phyloP scores from a whole-genome alignment of 92 coral and sea anemone species.

The Micromussa lordhowensis region DNA sequence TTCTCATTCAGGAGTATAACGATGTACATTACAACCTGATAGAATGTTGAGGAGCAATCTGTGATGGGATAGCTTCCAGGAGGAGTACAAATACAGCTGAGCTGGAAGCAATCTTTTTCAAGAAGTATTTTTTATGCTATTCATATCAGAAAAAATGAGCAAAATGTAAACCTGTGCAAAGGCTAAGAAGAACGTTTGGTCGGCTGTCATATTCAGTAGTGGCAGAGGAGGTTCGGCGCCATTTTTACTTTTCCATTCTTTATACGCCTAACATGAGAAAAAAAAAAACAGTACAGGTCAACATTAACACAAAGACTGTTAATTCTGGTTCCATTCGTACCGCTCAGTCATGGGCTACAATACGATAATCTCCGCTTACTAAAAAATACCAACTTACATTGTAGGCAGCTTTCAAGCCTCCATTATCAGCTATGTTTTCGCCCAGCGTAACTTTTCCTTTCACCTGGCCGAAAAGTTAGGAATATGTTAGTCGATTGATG shows the following conservation, averaged over 20 bases:
- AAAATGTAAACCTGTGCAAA: conserved; percentile 76
- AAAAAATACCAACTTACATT: too few relatives aligned
- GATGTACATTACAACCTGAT: too few relatives aligned
- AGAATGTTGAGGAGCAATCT: too few relatives aligned
- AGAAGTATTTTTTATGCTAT: too few relatives aligned
- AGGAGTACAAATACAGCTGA: too few relatives aligned
- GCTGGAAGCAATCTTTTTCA: too few relatives aligned
- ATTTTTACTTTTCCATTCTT: conserved; percentile 75
- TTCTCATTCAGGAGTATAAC: too few relatives aligned
- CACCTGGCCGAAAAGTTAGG: conserved; percentile 43
- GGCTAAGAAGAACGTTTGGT: conserved; percentile 79
- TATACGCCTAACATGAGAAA: conserved; percentile 70
- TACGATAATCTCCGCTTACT: too few relatives aligned
- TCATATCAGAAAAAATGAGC: too few relatives aligned
- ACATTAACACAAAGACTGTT: background rate
- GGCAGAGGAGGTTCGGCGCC: conserved; percentile 78
- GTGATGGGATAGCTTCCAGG: too few relatives aligned
- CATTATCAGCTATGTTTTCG: conserved; percentile 91
- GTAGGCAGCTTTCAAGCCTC: conserved; percentile 86
- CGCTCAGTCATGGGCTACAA: too few relatives aligned
- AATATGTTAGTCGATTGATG: too few relatives aligned
- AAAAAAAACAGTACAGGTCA: background rate
- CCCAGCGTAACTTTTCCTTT: conserved; percentile 87
- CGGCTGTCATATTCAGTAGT: conserved; percentile 66
- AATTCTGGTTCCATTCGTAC: background rate